A percentile compares a stretch with the other conserved stretches of the same genome.
Evolutionary conservation across 2,797 vertebrate species (phyloP).

Genomic region (Erethizon dorsatum): DNA sequence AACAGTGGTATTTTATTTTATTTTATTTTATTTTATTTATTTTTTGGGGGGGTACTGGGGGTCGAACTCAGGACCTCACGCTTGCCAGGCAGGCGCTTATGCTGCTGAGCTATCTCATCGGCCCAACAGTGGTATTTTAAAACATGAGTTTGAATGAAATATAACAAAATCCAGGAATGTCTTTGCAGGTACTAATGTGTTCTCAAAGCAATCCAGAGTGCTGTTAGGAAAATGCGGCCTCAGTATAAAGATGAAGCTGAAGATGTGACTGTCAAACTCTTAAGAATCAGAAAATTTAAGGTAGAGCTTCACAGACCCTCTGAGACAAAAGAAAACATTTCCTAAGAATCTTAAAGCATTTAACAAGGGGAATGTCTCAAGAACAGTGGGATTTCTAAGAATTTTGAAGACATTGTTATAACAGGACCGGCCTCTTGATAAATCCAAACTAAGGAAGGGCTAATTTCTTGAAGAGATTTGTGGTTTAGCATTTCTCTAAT

Average conservation of each 20-base stretch:
- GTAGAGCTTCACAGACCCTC: neutral
- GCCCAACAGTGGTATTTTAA: neutral
- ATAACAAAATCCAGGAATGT: neutral
- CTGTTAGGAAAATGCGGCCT: neutral
- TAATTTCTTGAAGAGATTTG: slow-evolving; percentile 10
- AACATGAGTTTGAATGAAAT: slow-evolving; percentile 38
- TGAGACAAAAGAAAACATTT: neutral
- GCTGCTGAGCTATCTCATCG: no score
- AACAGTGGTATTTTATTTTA: neutral
- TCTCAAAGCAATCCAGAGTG: neutral
- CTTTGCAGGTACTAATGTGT: neutral
- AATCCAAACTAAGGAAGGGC: neutral
- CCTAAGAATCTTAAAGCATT: neutral
- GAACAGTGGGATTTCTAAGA: neutral
- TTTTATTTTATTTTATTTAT: no score
- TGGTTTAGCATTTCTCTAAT: slow-evolving; percentile 19
- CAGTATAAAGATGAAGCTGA: neutral
- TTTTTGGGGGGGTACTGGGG: no score
- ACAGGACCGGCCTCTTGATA: neutral
- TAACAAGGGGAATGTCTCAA: neutral
- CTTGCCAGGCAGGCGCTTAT: no score
- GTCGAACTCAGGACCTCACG: no score
- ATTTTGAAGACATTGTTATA: neutral
- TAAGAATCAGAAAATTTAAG: neutral
- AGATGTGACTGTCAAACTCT: neutral